Evolutionary conservation across 2,797 vertebrate genomes (phyloP), one percentile per base, ranked within the genome.

Genomic region (Mus minutoides): DNA sequence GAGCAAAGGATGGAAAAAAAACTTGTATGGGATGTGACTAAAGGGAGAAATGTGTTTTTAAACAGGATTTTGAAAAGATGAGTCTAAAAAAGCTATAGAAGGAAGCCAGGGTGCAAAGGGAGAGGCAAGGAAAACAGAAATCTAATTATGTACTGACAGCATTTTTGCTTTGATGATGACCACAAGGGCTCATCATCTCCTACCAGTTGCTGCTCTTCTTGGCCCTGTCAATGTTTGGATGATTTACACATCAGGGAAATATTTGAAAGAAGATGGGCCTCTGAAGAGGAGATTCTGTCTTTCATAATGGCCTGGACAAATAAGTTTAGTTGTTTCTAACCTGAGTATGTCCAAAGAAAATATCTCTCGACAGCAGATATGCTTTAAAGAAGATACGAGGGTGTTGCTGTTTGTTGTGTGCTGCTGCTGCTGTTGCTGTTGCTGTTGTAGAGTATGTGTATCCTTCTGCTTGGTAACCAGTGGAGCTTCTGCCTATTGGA

Each of bases 331-430:
- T 9, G 5, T 78, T 88, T 94, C 75, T 79, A 88, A 79, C 22
- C n/a, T 86, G 62, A 58, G 40, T 34, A 46, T 71, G n/a, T 92
- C 64, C n/a, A 58, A 89, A 95, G 60, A 82, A 94, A 87, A 86
- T 49, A 64, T 34, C 34, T 76, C 93, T 92, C 73, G 96, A 71
- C 13, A 77, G 58, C 6, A 89, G 67, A 64, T 49, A 29, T 16
- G 73, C 88, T 94, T 62, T 21, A 46, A 76, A 85, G 94, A 82
- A 31, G 86, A 26, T 3, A 17, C 24, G 31, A 26, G 3, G 64
- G 78, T 24, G 46, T 62, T 73, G 34, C n/a, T 34, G 56, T 67
- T 24, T 24, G 46, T 76, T 73, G 31, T 67, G n/a, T n/a, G n/a
- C n/a, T n/a, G n/a, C n/a, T 34, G 56, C 54, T 24, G 31, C 56